Conservation (phyloP, 2,888 invertebrate genomes). For the Deilephila elpenor region DNA sequence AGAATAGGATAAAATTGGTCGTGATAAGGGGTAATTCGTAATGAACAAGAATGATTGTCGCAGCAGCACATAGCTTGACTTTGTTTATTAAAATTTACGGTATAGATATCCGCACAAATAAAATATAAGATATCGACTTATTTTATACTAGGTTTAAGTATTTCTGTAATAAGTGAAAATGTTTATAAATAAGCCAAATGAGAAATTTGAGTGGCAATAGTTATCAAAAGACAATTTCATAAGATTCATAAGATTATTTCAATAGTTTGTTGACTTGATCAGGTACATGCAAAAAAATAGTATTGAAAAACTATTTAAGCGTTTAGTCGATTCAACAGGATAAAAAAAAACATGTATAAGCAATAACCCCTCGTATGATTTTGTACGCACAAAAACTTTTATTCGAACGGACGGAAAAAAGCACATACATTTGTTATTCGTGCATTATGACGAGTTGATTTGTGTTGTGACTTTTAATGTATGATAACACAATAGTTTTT, state of each 20-base stretch:
- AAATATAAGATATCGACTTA: too few relatives aligned
- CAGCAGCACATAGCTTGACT: too few relatives aligned
- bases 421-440: not conserved
- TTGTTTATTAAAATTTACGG: too few relatives aligned
- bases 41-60: too few relatives aligned
- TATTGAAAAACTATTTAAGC: not conserved
- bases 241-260: not conserved
- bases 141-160: too few relatives aligned
- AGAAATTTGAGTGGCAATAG: too few relatives aligned
- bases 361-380: slow-evolving; percentile 12
- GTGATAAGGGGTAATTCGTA: too few relatives aligned
- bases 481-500: not conserved
- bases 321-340: not conserved
- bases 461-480: slow-evolving; percentile 15
- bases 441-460: not conserved
- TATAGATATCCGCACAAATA: too few relatives aligned
- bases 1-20: too few relatives aligned
- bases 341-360: not conserved
- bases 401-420: slow-evolving; percentile 3
- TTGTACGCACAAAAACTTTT: not conserved
- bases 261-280: not conserved
- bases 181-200: too few relatives aligned
- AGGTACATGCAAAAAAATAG: not conserved
- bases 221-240: too few relatives aligned
- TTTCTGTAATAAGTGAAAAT: too few relatives aligned